These are phyloP conservation scores for Phasia obesa DNA, from an alignment of 2,888 invertebrate species.

Conservation along the genomic window DNA sequence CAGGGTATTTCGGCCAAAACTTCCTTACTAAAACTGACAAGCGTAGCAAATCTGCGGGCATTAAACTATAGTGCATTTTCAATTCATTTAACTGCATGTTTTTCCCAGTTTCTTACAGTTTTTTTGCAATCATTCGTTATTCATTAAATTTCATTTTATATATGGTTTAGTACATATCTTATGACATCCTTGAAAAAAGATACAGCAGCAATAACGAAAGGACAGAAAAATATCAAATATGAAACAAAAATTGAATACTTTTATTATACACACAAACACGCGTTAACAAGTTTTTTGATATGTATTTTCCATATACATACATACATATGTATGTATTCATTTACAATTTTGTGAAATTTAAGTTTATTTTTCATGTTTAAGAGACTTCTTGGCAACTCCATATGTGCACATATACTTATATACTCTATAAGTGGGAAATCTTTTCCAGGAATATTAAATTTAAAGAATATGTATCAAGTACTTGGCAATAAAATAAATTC, in stretches of 20 bases:
- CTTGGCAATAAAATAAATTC: too few relatives aligned
- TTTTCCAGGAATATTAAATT: neutral
- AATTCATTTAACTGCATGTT: neutral
- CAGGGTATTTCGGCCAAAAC: too few relatives aligned
- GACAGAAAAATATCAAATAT: constrained; percentile 10
- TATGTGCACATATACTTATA: neutral
- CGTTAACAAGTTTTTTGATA: neutral
- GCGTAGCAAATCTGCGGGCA: too few relatives aligned
- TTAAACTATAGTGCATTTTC: neutral
- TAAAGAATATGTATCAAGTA: too few relatives aligned
- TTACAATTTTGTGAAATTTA: neutral
- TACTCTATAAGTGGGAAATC: neutral
- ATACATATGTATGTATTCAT: too few relatives aligned
- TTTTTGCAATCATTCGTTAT: constrained; percentile 2
- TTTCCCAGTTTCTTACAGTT: neutral
- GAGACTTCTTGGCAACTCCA: constrained; percentile 15
- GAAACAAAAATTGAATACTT: constrained; percentile 35
- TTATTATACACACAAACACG: constrained; percentile 8
- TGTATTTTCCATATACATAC: neutral
- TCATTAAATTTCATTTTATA: constrained; percentile 40
- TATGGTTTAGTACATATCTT: constrained; percentile 50
- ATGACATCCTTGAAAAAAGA: constrained; percentile 57
- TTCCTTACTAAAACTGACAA: too few relatives aligned
- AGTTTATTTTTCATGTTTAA: neutral
- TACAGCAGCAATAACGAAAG: neutral